phyloP scores from a whole-genome alignment of 1,140 invertebrate genomes.

The Diorhabda elongata region DNA sequence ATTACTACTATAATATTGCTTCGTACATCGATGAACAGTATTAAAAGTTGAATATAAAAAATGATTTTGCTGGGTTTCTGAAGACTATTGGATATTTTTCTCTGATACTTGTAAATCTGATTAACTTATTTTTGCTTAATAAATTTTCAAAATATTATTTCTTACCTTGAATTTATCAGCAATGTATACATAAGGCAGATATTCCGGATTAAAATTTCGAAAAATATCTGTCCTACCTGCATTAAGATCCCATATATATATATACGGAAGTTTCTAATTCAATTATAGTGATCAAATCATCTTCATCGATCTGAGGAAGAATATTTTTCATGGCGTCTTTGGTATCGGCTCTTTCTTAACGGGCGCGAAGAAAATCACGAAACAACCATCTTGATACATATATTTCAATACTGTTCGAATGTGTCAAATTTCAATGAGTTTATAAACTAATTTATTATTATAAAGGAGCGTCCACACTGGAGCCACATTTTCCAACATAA shows the following conservation, averaged over 20 bases:
- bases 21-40: too few species aligned
- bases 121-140: too few species aligned
- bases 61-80: too few species aligned
- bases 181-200: not conserved
- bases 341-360: slow-evolving; percentile 53
- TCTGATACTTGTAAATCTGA: too few species aligned
- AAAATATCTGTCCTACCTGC: not conserved
- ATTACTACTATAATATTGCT: too few species aligned
- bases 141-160: too few species aligned
- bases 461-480: too few species aligned
- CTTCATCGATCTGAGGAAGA: slow-evolving; percentile 54
- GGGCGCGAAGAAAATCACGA: slow-evolving; percentile 70
- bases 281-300: slow-evolving; percentile 65
- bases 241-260: slow-evolving; percentile 43
- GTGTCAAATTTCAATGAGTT: too few species aligned
- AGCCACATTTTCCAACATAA: too few species aligned
- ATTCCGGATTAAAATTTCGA: not conserved
- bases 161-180: not conserved
- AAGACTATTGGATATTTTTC: too few species aligned
- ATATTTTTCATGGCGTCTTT: slow-evolving; percentile 63
- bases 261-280: slow-evolving; percentile 54
- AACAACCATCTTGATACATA: slow-evolving; percentile 66
- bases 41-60: too few species aligned
- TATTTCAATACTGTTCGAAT: not conserved
- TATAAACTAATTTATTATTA: too few species aligned